Evolutionary conservation across 2,113 vertebrate genomes (phyloP).

Genomic region (Notothenia coriiceps): DNA sequence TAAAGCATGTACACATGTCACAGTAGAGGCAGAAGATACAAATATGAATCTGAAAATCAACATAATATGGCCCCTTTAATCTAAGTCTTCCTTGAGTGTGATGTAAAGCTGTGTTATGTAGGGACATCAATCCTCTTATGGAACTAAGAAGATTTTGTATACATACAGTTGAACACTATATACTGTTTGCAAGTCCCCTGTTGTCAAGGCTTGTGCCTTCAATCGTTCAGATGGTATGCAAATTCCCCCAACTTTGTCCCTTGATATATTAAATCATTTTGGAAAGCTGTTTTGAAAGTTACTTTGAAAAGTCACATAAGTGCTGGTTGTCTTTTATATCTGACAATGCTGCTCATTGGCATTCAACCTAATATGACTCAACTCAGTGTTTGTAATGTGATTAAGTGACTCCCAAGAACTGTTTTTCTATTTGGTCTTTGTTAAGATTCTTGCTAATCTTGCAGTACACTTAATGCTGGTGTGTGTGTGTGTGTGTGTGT

Average conservation of each 20-base stretch:
- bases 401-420: not conserved
- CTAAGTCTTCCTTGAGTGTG: too few relatives aligned
- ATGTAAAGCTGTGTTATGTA: too few relatives aligned
- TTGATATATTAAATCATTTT: slow-evolving; percentile 26
- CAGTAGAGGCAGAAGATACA: too few relatives aligned
- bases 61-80: too few relatives aligned
- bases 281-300: slow-evolving; percentile 14
- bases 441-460: not conserved
- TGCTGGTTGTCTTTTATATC: slow-evolving; percentile 20
- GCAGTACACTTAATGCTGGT: not conserved
- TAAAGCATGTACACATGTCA: too few relatives aligned
- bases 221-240: slow-evolving; percentile 3
- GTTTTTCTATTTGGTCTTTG: not conserved
- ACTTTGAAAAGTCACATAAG: slow-evolving; percentile 46
- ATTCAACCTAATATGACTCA: slow-evolving; percentile 18
- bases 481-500: not conserved
- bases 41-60: too few relatives aligned
- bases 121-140: too few relatives aligned
- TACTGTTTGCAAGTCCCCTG: not conserved
- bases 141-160: too few relatives aligned
- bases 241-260: not conserved
- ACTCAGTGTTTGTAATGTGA: not conserved
- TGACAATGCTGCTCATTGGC: not conserved
- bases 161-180: not conserved
- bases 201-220: not conserved